A percentile compares a stretch with the other conserved stretches of the same genome.
phyloP scores from a whole-genome alignment of 2,113 vertebrate species.

The Empidonax traillii region DNA sequence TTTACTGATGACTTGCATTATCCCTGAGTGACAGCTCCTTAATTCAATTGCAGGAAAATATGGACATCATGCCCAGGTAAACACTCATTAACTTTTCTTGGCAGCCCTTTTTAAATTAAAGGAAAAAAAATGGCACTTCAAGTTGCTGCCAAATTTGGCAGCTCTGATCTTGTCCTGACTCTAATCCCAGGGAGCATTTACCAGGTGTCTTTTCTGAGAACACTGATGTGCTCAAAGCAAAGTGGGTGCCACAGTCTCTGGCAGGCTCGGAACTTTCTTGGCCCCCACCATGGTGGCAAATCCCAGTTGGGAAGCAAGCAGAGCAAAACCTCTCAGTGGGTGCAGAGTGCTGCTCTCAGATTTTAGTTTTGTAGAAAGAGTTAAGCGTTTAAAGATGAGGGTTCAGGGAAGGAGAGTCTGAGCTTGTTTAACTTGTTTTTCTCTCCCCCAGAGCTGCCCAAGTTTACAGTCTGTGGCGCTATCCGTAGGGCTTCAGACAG shows the following conservation, averaged over 20 bases:
- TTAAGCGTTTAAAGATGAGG: slow-evolving; percentile 7
- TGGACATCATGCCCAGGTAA: slow-evolving; percentile 30
- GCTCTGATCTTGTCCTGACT: slow-evolving; percentile 48
- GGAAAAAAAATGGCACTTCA: background rate
- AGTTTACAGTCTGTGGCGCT: slow-evolving; percentile 67
- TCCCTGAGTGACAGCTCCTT: slow-evolving; percentile 20
- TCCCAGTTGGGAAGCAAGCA: background rate
- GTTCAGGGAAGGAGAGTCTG: slow-evolving; percentile 36
- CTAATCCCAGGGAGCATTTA: background rate
- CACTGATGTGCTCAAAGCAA: background rate
- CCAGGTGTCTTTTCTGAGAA: background rate
- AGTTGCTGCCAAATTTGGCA: slow-evolving; percentile 42
- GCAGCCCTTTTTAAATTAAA: slow-evolving; percentile 40
- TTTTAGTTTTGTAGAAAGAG: slow-evolving; percentile 7
- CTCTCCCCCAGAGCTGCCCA: slow-evolving; percentile 23
- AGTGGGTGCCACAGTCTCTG: background rate
- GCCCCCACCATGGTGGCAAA: rapidly evolving
- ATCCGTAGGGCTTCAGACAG: slow-evolving; percentile 62
- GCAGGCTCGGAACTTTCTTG: background rate
- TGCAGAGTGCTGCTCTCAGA: background rate
- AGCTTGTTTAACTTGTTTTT: slow-evolving; percentile 70
- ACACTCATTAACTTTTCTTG: slow-evolving; percentile 57
- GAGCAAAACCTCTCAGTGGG: background rate
- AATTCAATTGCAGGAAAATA: slow-evolving; percentile 35
- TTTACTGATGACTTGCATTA: slow-evolving; percentile 37